phyloP scores from a whole-genome alignment of 2,113 vertebrate genomes.

The Chiloscyllium plagiosum region DNA sequence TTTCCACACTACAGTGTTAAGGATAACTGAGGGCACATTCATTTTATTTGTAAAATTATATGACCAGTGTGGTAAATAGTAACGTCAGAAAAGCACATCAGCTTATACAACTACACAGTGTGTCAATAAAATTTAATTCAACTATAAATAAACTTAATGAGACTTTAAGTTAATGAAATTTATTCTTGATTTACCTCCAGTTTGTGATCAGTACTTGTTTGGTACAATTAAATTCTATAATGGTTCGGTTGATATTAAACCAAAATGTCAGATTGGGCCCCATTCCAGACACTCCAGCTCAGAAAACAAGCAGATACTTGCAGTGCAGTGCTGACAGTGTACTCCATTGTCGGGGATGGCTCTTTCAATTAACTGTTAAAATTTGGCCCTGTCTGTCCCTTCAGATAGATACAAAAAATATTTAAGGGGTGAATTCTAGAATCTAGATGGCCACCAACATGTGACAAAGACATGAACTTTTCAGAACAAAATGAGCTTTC shows the following conservation, averaged over 20 bases:
- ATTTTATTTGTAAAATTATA: slow-evolving; percentile 21
- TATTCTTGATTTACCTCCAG: slow-evolving; percentile 10
- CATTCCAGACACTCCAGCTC: not conserved
- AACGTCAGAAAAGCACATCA: not conserved
- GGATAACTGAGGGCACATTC: not conserved
- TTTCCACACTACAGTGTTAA: not conserved
- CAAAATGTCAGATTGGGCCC: not conserved
- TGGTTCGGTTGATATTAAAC: not conserved
- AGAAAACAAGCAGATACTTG: not conserved
- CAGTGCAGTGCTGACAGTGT: not conserved
- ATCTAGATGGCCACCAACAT: not conserved
- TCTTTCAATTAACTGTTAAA: not conserved
- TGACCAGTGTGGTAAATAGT: not conserved
- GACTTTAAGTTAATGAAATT: not conserved
- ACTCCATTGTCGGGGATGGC: not conserved
- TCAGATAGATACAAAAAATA: not conserved
- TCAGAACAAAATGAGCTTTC: not conserved
- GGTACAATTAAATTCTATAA: not conserved
- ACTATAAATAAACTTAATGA: not conserved
- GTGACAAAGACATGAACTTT: too few species aligned
- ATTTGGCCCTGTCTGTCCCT: not conserved
- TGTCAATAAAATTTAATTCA: not conserved
- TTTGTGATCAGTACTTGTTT: not conserved
- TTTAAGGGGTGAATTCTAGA: not conserved
- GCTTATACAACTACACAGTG: not conserved